A percentile compares a stretch with the other conserved stretches of the same genome.
phyloP scores from a whole-genome alignment of 2,797 vertebrate genomes.

The Characodon lateralis region DNA sequence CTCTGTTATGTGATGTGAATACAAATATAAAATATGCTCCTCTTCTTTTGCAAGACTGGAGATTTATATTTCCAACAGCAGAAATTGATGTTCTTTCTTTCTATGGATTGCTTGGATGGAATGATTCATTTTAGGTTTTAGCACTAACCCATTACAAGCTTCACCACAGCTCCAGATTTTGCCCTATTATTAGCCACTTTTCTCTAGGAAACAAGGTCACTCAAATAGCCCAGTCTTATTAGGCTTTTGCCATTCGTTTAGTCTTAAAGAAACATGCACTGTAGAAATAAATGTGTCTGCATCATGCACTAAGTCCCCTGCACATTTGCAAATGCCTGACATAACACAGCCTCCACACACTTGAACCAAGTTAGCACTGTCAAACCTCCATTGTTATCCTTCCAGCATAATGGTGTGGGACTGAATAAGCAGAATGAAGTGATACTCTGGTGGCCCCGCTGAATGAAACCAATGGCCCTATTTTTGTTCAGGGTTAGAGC shows the following conservation, averaged over 20 bases:
- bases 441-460: conserved; percentile 58
- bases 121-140: conserved; percentile 69
- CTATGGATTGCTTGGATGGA: conserved; percentile 48
- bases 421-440: conserved; percentile 51
- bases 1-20: conserved; percentile 21
- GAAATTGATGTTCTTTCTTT: conserved; percentile 55
- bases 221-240: conserved; percentile 74
- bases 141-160: conserved; percentile 64
- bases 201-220: conserved; percentile 81
- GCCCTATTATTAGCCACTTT: conserved; percentile 79
- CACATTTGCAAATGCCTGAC: conserved; percentile 36
- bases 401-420: conserved; percentile 42
- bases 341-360: conserved; percentile 16
- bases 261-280: conserved; percentile 69
- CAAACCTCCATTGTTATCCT: conserved; percentile 47
- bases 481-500: conserved; percentile 72
- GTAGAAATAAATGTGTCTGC: conserved; percentile 27
- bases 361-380: conserved; percentile 38
- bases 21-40: conserved; percentile 38
- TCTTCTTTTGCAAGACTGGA: conserved; percentile 29
- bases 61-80: conserved; percentile 47
- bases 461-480: conserved; percentile 71
- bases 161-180: conserved; percentile 74
- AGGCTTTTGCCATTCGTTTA: conserved; percentile 67
- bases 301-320: conserved; percentile 21